Percentiles rank a stretch among this genome's conserved stretches.
phyloP scores from a whole-genome alignment of 2,797 vertebrate species.

The Clamator glandarius region DNA sequence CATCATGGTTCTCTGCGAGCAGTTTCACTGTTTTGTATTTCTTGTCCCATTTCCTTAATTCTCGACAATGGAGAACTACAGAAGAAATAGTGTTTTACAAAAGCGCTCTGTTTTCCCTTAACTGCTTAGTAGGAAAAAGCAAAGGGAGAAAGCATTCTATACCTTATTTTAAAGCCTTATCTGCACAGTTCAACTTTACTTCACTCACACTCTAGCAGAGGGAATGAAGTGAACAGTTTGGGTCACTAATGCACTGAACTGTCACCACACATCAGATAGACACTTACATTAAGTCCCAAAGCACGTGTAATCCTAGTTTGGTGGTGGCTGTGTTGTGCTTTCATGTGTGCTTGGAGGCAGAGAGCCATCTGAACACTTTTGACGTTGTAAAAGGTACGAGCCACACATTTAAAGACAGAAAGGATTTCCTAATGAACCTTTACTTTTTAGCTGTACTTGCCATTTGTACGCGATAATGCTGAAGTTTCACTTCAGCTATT shows the following conservation, averaged over 20 bases:
- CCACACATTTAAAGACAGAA: not conserved
- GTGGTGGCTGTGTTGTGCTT: not conserved
- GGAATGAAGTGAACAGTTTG: not conserved
- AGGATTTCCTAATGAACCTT: not conserved
- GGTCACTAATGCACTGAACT: too few relatives aligned
- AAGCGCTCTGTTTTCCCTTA: not conserved
- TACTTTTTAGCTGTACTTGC: not conserved
- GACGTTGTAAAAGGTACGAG: not conserved
- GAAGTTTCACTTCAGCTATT: not conserved
- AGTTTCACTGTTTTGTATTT: not conserved
- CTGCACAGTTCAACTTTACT: not conserved
- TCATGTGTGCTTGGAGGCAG: too few relatives aligned
- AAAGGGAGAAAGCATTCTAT: not conserved
- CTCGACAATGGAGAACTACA: not conserved
- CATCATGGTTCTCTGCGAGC: not conserved
- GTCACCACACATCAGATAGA: not conserved
- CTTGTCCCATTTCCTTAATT: not conserved
- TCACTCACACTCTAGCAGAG: not conserved
- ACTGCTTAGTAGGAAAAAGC: fast-evolving
- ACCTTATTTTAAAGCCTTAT: not conserved
- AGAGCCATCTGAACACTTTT: not conserved
- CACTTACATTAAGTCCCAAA: not conserved
- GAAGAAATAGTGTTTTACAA: too few relatives aligned
- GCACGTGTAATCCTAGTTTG: fast-evolving
- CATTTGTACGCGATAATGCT: not conserved